Evolutionary conservation across 2,113 vertebrate genomes (phyloP).

Genomic region (Candoia aspera): DNA sequence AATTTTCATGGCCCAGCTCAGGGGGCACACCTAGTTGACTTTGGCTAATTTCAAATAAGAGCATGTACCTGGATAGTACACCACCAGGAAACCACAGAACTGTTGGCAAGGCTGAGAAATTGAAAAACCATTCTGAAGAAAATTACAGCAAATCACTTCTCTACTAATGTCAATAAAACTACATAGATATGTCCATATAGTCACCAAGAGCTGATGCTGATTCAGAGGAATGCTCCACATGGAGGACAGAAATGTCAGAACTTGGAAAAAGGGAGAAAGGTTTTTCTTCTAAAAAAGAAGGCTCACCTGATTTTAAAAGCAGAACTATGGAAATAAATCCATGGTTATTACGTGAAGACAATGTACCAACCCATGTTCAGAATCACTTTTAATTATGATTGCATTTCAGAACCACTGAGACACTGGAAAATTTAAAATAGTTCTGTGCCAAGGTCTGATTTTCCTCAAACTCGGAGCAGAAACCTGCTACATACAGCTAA

Average conservation of each 20-base stretch:
- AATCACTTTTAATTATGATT: not conserved
- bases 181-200: not conserved
- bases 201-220: not conserved
- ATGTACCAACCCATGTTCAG: not conserved
- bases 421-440: not conserved
- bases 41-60: not conserved
- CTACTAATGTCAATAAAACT: not conserved
- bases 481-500: not conserved
- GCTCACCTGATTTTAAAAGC: not conserved
- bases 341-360: not conserved
- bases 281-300: not conserved
- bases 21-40: not conserved
- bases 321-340: not conserved
- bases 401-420: not conserved
- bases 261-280: not conserved
- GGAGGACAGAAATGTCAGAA: not conserved
- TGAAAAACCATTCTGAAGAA: not conserved
- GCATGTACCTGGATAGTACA: not conserved
- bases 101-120: not conserved
- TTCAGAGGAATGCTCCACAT: not conserved
- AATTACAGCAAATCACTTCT: not conserved
- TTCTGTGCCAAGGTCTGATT: not conserved
- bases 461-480: not conserved
- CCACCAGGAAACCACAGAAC: not conserved
- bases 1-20: not conserved